Conservation (phyloP, 2,797 vertebrate genomes). For the Melopsittacus undulatus region DNA sequence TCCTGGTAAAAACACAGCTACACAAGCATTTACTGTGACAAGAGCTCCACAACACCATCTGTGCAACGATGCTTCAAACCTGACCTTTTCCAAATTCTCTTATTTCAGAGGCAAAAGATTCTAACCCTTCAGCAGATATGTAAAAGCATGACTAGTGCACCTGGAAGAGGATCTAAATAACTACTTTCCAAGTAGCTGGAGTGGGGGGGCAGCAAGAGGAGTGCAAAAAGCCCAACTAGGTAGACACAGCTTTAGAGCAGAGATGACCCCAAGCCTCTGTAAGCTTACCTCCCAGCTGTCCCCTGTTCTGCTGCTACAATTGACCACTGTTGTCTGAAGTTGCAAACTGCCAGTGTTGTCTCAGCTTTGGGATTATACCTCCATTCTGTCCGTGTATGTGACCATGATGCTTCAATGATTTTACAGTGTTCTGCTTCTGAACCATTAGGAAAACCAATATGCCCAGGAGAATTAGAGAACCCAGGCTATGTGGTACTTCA, state of each 20-base stretch:
- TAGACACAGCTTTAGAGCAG: neutral
- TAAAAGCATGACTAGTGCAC: accelerated
- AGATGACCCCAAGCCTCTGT: neutral
- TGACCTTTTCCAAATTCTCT: neutral
- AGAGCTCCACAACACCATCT: neutral
- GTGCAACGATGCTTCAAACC: neutral
- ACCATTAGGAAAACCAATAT: neutral
- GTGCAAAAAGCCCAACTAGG: neutral
- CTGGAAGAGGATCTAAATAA: neutral
- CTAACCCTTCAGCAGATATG: neutral
- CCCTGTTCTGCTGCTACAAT: neutral
- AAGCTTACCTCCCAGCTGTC: neutral
- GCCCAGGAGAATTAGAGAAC: neutral
- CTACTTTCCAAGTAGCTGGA: neutral
- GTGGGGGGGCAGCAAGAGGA: neutral
- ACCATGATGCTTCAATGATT: neutral
- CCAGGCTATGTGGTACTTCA: neutral
- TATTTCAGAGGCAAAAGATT: neutral
- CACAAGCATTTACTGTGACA: neutral
- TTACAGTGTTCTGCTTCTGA: neutral
- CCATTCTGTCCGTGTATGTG: neutral
- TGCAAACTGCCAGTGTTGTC: neutral
- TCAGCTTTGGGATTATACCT: neutral
- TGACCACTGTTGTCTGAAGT: neutral
- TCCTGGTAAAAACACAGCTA: neutral